These are phyloP conservation scores for Drosophila saltans DNA, from an alignment of 1,140 invertebrate species.

Conservation along the genomic window DNA sequence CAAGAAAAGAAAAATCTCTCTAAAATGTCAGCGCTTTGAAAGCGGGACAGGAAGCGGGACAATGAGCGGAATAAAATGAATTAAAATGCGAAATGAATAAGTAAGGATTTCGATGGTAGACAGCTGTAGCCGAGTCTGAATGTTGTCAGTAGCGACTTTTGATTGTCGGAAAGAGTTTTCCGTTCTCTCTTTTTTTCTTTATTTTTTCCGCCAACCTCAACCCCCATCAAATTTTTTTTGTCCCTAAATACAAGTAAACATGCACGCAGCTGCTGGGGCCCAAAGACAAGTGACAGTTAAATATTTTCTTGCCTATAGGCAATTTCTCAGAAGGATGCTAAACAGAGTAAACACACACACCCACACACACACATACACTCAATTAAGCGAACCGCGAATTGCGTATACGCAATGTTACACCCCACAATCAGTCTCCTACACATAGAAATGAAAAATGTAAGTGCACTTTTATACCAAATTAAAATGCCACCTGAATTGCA, in stretches of 20 bases:
- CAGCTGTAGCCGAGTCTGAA: conserved; percentile 20
- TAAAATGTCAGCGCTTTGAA: conserved; percentile 36
- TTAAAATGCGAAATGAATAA: conserved; percentile 43
- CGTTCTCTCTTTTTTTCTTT: conserved; percentile 21
- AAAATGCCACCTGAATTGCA: conserved; percentile 3
- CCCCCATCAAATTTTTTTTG: conserved; percentile 8
- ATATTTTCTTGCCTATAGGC: conserved; percentile 27
- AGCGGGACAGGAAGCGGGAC: background rate
- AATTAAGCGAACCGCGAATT: conserved; percentile 6
- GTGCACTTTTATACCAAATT: conserved; percentile 32
- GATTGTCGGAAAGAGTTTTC: conserved; percentile 41
- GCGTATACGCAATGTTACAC: conserved; percentile 41
- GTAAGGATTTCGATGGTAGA: conserved; percentile 12
- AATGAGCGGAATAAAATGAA: conserved; percentile 44
- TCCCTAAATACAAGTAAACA: conserved; percentile 36
- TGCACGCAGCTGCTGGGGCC: conserved; percentile 38
- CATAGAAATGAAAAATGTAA: conserved; percentile 24
- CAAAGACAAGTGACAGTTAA: conserved; percentile 50
- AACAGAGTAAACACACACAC: conserved; percentile 7
- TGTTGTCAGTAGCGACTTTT: conserved; percentile 62
- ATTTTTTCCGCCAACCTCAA: background rate
- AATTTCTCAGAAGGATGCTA: background rate
- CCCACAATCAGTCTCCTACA: conserved; percentile 17
- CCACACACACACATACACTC: conserved; percentile 16
- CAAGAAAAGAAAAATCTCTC: conserved; percentile 37